Evolutionary conservation across 2,113 vertebrate species (phyloP).

Genomic region (Callipepla californica): DNA sequence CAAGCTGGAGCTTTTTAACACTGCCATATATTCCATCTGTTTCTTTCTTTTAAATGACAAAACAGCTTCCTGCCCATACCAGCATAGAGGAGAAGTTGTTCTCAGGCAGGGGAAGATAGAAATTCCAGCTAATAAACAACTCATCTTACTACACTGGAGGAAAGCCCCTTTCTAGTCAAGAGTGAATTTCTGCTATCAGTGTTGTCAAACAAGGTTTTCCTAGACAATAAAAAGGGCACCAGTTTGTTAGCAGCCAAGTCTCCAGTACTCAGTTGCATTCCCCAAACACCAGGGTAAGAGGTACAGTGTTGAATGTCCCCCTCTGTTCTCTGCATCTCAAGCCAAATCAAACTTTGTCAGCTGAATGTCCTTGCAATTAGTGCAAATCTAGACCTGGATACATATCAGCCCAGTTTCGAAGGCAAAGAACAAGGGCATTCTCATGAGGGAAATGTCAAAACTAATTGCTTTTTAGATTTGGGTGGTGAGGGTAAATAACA

Average conservation of each 20-base stretch:
- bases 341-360: background rate
- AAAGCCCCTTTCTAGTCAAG: background rate
- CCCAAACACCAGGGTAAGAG: background rate
- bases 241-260: background rate
- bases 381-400: background rate
- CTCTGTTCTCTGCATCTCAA: background rate
- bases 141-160: background rate
- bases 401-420: background rate
- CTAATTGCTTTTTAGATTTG: background rate
- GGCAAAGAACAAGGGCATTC: background rate
- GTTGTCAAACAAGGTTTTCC: background rate
- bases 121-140: slow-evolving; percentile 36
- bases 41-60: slow-evolving; percentile 70
- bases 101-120: background rate
- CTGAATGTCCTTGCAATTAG: background rate
- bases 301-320: background rate
- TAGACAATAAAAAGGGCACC: background rate
- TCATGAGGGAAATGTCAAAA: background rate
- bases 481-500: background rate
- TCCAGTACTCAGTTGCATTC: background rate
- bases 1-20: slow-evolving; percentile 64
- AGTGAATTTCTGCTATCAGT: background rate
- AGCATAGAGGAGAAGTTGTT: slow-evolving; percentile 1
- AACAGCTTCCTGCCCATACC: slow-evolving; percentile 47
- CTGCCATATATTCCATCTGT: slow-evolving; percentile 71